These are phyloP conservation scores for Lasioglossum figueresi DNA, from an alignment of 2,888 invertebrate species.

Conservation along the genomic window DNA sequence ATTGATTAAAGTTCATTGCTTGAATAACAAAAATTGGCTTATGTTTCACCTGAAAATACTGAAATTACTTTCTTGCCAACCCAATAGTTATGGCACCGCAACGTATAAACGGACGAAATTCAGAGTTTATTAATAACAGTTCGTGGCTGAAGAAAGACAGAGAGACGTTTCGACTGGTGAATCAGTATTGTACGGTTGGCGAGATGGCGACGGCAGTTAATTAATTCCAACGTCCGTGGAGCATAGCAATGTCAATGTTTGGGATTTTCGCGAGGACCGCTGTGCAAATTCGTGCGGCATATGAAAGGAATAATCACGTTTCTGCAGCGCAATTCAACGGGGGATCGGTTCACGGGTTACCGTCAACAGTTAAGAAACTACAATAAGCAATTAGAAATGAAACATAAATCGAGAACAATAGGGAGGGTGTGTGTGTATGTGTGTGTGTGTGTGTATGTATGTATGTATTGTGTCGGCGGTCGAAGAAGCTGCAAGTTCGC, in stretches of 20 bases:
- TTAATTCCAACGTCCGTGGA: not conserved
- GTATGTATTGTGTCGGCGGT: conserved; percentile 21
- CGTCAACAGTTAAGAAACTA: conserved; percentile 40
- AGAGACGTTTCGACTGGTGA: not conserved
- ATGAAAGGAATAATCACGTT: conserved; percentile 24
- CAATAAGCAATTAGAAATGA: conserved; percentile 58
- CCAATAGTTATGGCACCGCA: not conserved
- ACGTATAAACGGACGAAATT: not conserved
- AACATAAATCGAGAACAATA: conserved; percentile 51
- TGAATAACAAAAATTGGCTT: no score
- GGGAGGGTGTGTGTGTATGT: conserved; percentile 5
- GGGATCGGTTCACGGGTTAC: conserved; percentile 5
- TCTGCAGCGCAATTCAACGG: not conserved
- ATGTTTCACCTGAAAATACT: no score
- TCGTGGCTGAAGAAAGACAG: not conserved
- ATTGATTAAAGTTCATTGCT: no score
- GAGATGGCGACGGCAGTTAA: not conserved
- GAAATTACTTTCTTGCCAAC: no score
- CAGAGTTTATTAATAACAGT: not conserved
- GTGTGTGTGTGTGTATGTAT: no score
- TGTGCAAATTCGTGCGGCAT: conserved; percentile 1
- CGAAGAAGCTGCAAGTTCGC: conserved; percentile 31
- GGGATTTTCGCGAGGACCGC: not conserved
- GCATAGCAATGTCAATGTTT: not conserved
- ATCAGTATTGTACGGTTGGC: not conserved